Evolutionary conservation across 2,888 invertebrate species (phyloP), one percentile per base, ranked within the genome.

Genomic region (Hirtodrosophila alboralis): DNA sequence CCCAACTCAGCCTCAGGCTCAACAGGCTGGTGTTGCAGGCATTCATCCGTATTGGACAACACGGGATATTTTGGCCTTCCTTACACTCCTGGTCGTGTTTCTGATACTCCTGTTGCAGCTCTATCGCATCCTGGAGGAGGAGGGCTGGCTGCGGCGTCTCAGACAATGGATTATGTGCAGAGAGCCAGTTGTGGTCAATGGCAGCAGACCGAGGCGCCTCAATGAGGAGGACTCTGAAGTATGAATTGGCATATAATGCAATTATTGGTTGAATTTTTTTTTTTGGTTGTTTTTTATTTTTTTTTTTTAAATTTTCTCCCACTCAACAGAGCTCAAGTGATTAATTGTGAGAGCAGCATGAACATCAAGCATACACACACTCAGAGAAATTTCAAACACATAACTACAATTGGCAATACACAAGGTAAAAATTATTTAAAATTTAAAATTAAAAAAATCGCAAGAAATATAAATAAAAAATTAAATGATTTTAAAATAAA

Each of bases 41-140:
- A 88, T 88, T 18, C 89, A 88, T 74, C 89, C 89, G 1, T 88
- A 88, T 52, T 89, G 88, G 89, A 88, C 87, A 1, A 66, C 67
- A 0, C 77, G 75, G 0, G 89, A 89, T 51, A 44, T 86, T 1
- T 53, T 90, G 10, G 75, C 89, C 1, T 60, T 90, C n/a, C 33
- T 71, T 1, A 89, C 86, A 0, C 57, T 89, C 28, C 27, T 88
- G n/a, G 45, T 87, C 5, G 90, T 90, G 16, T 54, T 90, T 18
- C 6, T 80, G 21, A 87, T 89, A 41, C 63, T 89, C 18, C 41
- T 90, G 18, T 44, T 90, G 47, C 89, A 87, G 53, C 65, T 90
- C 3, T 84, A 73, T 33, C 75, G 58, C 18, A 85, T 90, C n/a
- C 54, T 90, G 18, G 75, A 85, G 23, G 90, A 90, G 49, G 89